phyloP scores from a whole-genome alignment of 1,140 invertebrate genomes.

The Carposina sasakii region DNA sequence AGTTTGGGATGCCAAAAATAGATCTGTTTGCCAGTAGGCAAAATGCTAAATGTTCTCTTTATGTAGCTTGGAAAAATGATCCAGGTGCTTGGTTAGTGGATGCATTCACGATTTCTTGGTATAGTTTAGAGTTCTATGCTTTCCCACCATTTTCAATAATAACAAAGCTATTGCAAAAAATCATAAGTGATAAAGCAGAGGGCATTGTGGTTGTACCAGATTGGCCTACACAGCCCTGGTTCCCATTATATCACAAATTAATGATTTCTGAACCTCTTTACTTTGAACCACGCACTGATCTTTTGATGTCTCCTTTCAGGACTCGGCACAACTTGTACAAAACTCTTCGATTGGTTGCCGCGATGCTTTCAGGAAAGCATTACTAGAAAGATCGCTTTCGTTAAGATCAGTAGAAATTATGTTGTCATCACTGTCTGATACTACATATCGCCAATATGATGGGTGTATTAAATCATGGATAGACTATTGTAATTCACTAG shows the following conservation, averaged over 20 bases:
- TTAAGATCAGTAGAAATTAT: too few relatives aligned
- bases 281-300: conserved; percentile 1
- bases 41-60: conserved; percentile 5
- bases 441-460: too few relatives aligned
- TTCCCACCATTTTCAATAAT: conserved; percentile 19
- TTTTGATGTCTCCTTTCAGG: neutral
- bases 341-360: neutral
- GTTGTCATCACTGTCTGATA: too few relatives aligned
- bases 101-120: conserved; percentile 4
- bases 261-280: neutral
- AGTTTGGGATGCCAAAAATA: neutral
- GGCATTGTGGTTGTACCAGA: conserved; percentile 21
- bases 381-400: too few relatives aligned
- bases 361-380: neutral
- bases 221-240: conserved; percentile 29
- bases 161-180: neutral
- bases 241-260: conserved; percentile 23
- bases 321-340: neutral
- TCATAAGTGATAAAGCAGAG: conserved; percentile 15
- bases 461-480: too few relatives aligned
- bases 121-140: conserved; percentile 3
- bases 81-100: neutral
- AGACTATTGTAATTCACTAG: too few relatives aligned
- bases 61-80: conserved; percentile 6
- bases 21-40: conserved; percentile 4